Evolutionary conservation across 2,797 vertebrate species (phyloP).

Genomic region (Malurus splendens): DNA sequence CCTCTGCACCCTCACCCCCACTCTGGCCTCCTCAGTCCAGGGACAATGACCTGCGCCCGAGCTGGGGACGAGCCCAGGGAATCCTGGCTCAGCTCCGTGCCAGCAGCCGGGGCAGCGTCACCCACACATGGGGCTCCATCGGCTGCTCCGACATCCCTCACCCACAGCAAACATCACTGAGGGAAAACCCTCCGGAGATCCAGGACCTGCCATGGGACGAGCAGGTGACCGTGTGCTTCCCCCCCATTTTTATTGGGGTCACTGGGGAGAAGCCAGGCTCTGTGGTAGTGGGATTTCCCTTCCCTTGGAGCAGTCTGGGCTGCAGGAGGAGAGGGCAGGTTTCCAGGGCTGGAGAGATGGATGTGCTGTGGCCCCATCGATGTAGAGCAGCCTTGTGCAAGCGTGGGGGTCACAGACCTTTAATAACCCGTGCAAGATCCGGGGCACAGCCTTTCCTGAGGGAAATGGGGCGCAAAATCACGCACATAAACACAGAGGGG

Average conservation of each 20-base stretch:
- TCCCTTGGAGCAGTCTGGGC: not conserved
- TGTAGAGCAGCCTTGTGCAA: not conserved
- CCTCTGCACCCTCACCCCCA: not conserved
- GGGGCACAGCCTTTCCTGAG: not conserved
- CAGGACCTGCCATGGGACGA: rapidly evolving
- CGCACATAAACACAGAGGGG: not conserved
- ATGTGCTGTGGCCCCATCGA: rapidly evolving
- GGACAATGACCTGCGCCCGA: not conserved
- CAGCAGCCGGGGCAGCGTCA: not conserved
- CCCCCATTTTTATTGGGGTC: not conserved
- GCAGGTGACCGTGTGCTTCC: rapidly evolving
- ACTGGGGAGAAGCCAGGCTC: not conserved
- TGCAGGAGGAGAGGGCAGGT: not conserved
- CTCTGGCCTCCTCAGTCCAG: rapidly evolving
- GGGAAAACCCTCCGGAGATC: not conserved
- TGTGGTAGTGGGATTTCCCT: rapidly evolving
- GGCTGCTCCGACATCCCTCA: rapidly evolving
- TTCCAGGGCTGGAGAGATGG: not conserved
- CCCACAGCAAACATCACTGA: not conserved
- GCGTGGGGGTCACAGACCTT: not conserved
- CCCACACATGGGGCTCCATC: not conserved
- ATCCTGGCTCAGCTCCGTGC: not conserved
- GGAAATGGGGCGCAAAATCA: rapidly evolving
- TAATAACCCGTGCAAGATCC: not conserved
- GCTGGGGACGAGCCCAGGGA: not conserved